phyloP scores from a whole-genome alignment of 2,797 vertebrate genomes.

The Natrix natrix region DNA sequence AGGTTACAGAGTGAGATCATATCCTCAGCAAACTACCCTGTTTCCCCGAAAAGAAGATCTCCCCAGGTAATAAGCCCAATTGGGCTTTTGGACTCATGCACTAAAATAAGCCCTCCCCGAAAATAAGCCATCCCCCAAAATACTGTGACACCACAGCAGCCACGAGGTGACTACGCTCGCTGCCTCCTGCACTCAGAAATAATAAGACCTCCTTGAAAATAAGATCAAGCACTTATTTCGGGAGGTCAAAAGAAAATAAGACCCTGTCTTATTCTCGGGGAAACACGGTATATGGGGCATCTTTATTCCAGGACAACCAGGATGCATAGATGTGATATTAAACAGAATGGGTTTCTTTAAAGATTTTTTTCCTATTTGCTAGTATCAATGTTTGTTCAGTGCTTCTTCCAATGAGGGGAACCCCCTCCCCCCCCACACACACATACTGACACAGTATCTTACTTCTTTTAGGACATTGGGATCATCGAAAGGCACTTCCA shows the following conservation, averaged over 20 bases:
- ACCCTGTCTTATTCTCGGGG: no score
- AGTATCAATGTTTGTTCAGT: background rate
- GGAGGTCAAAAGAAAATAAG: no score
- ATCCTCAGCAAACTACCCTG: background rate
- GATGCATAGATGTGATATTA: background rate
- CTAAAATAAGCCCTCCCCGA: no score
- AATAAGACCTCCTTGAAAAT: no score
- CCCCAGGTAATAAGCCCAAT: no score
- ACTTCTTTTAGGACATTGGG: slow-evolving; percentile 57
- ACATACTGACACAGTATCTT: slow-evolving; percentile 1
- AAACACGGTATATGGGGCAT: background rate
- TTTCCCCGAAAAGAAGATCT: no score
- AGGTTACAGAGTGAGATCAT: background rate
- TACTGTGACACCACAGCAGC: no score
- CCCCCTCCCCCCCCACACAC: background rate
- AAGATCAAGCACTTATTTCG: no score
- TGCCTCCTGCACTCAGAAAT: no score
- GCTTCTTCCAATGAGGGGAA: background rate
- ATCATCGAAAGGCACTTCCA: slow-evolving; percentile 74
- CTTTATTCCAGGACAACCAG: background rate
- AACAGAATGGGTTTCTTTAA: background rate
- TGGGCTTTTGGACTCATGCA: no score
- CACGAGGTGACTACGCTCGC: no score
- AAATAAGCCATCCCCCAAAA: no score
- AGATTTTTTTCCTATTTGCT: background rate